Evolutionary conservation across 2,113 vertebrate genomes (phyloP).

Genomic region (Passer domesticus): DNA sequence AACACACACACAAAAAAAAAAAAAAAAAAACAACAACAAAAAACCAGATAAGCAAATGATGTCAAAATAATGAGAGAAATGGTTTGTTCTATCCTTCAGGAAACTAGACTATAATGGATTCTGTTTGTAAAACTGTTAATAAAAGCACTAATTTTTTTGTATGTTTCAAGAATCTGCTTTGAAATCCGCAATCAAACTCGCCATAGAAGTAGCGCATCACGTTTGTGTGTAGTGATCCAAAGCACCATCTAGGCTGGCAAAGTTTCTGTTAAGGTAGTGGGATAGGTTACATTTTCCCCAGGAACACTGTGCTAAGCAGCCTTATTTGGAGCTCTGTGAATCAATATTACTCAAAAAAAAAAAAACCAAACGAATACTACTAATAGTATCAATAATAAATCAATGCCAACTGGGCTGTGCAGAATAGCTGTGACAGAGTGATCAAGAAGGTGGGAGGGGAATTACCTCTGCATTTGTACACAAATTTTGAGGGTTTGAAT

Average conservation of each 20-base stretch:
- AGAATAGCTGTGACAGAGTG: background rate
- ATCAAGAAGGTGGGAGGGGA: background rate
- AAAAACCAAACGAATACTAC: background rate
- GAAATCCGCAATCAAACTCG: background rate
- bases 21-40: background rate
- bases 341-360: background rate
- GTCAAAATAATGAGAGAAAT: slow-evolving; percentile 28
- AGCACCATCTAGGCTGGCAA: background rate
- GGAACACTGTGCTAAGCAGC: background rate
- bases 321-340: background rate
- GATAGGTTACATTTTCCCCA: slow-evolving; percentile 3
- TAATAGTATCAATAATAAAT: background rate
- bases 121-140: slow-evolving; percentile 74
- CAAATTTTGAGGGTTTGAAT: background rate
- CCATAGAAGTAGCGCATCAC: slow-evolving; percentile 29
- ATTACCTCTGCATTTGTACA: background rate
- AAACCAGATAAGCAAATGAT: background rate
- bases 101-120: slow-evolving; percentile 62
- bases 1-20: background rate
- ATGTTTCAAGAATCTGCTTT: slow-evolving; percentile 69
- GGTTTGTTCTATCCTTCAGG: slow-evolving; percentile 62
- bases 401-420: background rate
- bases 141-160: slow-evolving; percentile 75
- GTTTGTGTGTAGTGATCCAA: background rate
- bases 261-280: background rate